Percentiles rank a stretch among this genome's conserved stretches.
These are phyloP conservation scores for Rutilus rutilus DNA, from an alignment of 2,113 vertebrate species.

Conservation along the genomic window DNA sequence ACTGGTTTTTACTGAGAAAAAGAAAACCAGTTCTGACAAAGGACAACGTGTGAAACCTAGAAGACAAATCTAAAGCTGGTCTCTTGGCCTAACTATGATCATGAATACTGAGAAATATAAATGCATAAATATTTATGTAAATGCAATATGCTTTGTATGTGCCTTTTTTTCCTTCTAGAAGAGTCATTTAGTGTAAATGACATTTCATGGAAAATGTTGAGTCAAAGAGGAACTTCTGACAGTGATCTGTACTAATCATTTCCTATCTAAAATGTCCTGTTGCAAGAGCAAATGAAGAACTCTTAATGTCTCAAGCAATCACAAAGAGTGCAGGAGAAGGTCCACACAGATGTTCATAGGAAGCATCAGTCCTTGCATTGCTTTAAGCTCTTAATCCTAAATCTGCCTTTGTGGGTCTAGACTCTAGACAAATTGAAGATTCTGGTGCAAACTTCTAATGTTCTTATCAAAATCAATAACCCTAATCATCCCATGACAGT, in stretches of 20 bases:
- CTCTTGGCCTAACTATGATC: background rate
- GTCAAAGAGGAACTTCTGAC: conserved; percentile 6
- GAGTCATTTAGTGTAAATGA: background rate
- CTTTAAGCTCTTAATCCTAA: conserved; percentile 43
- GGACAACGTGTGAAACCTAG: background rate
- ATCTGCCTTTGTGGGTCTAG: conserved; percentile 23
- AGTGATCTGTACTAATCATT: background rate
- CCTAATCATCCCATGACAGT: conserved; percentile 19
- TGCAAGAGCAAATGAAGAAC: conserved; percentile 23
- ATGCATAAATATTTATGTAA: background rate
- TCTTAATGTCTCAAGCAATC: conserved; percentile 4
- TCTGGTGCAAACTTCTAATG: conserved; percentile 13
- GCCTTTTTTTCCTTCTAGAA: background rate
- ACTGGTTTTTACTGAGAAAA: background rate
- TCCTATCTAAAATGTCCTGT: conserved; percentile 9
- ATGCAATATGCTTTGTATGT: background rate
- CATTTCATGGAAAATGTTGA: conserved; percentile 3
- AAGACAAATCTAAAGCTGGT: background rate
- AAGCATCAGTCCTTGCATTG: conserved; percentile 8
- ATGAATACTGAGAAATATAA: background rate
- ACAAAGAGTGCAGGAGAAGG: background rate
- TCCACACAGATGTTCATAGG: conserved; percentile 37
- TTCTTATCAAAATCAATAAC: conserved; percentile 31
- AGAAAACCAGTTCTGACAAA: background rate
- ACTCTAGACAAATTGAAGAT: conserved; percentile 7